Evolutionary conservation across 2,113 vertebrate genomes (phyloP).

Genomic region (Gnathonemus longibarbis): DNA sequence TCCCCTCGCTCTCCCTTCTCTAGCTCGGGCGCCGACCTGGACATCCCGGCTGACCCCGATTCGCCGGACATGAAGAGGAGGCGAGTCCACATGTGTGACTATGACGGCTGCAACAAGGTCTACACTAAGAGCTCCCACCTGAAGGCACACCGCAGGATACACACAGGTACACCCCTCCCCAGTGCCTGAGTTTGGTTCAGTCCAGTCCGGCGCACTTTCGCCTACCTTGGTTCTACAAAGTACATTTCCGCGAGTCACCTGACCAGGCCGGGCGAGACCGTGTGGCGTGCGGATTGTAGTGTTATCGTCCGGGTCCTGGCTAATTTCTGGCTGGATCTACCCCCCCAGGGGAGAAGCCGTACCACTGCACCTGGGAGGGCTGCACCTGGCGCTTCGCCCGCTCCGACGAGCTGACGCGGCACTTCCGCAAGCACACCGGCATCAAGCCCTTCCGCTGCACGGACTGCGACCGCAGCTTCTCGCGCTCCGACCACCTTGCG

Average conservation of each 20-base stretch:
- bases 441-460: conserved; percentile 96
- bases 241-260: neutral
- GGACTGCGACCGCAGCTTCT: conserved; percentile 94
- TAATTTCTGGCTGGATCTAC: neutral
- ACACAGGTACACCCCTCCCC: conserved; percentile 70
- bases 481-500: conserved; percentile 90
- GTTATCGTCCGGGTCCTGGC: neutral
- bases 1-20: neutral
- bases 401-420: conserved; percentile 89
- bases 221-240: neutral
- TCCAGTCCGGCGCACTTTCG: neutral
- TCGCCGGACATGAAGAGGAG: conserved; percentile 84
- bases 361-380: conserved; percentile 93
- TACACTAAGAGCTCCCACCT: conserved; percentile 98
- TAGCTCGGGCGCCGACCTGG: conserved; percentile 59
- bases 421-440: conserved; percentile 95
- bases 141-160: conserved; percentile 91
- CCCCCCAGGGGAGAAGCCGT: conserved; percentile 83
- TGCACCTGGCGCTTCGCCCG: conserved; percentile 93
- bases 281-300: neutral
- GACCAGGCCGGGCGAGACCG: neutral
- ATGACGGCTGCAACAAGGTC: conserved; percentile 92
- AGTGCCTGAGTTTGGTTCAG: neutral
- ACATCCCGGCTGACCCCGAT: conserved; percentile 60
- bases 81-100: conserved; percentile 92